Evolutionary conservation across 2,888 invertebrate species (phyloP).

Genomic region (Hemicrepidius hirtus): DNA sequence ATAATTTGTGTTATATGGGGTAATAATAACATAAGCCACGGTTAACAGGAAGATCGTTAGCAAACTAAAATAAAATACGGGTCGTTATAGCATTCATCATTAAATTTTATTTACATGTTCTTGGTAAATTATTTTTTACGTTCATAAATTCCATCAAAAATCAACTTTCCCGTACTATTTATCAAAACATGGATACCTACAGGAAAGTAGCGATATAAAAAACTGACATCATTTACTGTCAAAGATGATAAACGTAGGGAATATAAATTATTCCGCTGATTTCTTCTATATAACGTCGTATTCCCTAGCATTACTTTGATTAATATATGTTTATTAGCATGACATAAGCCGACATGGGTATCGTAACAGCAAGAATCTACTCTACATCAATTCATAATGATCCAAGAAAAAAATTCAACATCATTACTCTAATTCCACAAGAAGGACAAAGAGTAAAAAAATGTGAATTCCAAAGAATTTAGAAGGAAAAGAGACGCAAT

Average conservation of each 20-base stretch:
- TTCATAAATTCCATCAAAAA: constrained; percentile 30
- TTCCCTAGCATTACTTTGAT: constrained; percentile 31
- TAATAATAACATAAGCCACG: constrained; percentile 24
- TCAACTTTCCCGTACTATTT: constrained; percentile 28
- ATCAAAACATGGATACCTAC: constrained; percentile 25
- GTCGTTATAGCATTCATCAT: constrained; percentile 26
- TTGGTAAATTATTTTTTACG: constrained; percentile 15
- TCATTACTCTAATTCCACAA: background rate
- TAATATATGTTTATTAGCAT: constrained; percentile 37
- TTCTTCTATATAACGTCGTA: constrained; percentile 28
- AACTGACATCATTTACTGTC: constrained; percentile 38
- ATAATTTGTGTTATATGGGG: constrained; percentile 19
- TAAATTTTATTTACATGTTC: constrained; percentile 19
- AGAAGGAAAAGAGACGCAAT: too few species aligned
- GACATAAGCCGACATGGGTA: constrained; percentile 25
- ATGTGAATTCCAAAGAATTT: background rate
- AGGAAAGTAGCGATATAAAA: constrained; percentile 31
- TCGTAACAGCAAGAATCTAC: constrained; percentile 14
- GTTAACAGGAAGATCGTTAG: constrained; percentile 39
- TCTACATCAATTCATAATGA: background rate
- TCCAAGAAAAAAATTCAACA: background rate
- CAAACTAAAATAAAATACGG: constrained; percentile 13
- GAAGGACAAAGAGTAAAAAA: background rate
- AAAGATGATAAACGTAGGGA: constrained; percentile 36
- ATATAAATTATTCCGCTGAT: constrained; percentile 33